Evolutionary conservation across 2,888 invertebrate genomes (phyloP), one percentile per base, ranked within the genome.

Genomic region (Alviniconcha strummeri): DNA sequence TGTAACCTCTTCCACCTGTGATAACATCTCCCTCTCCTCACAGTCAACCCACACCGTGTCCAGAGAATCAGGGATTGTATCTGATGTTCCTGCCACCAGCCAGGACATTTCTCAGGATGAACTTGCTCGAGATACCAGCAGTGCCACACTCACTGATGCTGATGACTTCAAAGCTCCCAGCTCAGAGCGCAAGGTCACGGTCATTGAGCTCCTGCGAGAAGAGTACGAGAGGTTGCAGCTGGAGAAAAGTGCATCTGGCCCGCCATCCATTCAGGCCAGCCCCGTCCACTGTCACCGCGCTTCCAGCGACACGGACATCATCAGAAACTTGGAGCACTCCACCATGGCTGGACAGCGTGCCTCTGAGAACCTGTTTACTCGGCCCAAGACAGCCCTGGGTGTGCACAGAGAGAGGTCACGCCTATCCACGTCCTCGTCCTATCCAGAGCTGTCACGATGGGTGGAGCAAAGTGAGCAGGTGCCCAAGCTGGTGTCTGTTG

Each of bases 221-320:
- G 92, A 92, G 84, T 88, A 87, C 78, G 84, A 82, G 60, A 78
- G 78, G 7, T 85, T 84, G 15, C 81, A 75, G 57, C 74, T 54
- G 36, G 75, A 82, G 82, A 77, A 82, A 54, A 82, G 76, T 55
- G 82, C 64, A n/a, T 76, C 82, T 6, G 82, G 69, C 5, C 82
- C 69, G 7, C 77, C 77, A 5, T 76, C 77, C 9, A 36, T 77
- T 54, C 76, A 82, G 56, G 75, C 55, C 56, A 71, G 77, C 56
- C 74, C 83, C 9, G 78, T 84, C 7, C 81, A 76, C 57, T 86
- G 85, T 67, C 87, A 88, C n/a, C 69, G 87, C 7, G 88, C 88
- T 5, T 87, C 90, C 15, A 91, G 91, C 86, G 92, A 92, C 84
- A 90, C 92, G n/a, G 90, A 92, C 85, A 85, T 89, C n/a, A 76